Evolutionary conservation across 2,888 invertebrate species (phyloP).

Genomic region (Micropterix aruncella): DNA sequence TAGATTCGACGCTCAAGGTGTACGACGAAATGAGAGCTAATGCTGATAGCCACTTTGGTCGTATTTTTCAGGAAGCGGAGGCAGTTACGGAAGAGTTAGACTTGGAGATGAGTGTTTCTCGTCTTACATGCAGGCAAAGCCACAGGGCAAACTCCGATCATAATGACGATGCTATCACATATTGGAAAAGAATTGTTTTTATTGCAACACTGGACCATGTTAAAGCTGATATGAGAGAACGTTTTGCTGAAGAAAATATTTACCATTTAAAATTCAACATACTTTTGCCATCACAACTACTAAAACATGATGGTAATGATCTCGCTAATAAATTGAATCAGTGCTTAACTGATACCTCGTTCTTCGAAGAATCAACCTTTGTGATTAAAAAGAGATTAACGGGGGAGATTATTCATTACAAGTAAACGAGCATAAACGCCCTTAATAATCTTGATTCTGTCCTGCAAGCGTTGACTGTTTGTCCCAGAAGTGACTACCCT

Average conservation of each 20-base stretch:
- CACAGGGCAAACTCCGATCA: constrained; percentile 5
- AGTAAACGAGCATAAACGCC: constrained; percentile 5
- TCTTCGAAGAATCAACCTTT: constrained; percentile 5
- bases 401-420: too few species aligned
- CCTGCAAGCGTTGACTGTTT: constrained; percentile 6
- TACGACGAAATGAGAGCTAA: background rate
- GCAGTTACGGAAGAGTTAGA: constrained; percentile 44
- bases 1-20: background rate
- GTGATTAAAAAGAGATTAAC: constrained; percentile 6
- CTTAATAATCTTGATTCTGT: constrained; percentile 6
- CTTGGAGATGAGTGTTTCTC: constrained; percentile 11
- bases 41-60: background rate
- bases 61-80: background rate
- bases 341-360: constrained; percentile 4
- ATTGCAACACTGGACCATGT: constrained; percentile 7
- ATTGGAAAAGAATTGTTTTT: constrained; percentile 6
- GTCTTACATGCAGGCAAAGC: constrained; percentile 4
- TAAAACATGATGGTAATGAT: constrained; percentile 5
- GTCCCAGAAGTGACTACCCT: constrained; percentile 5
- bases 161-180: constrained; percentile 6
- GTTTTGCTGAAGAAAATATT: constrained; percentile 6
- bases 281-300: constrained; percentile 6
- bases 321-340: constrained; percentile 3
- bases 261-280: constrained; percentile 6
- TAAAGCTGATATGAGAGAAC: constrained; percentile 6